A percentile compares a stretch with the other conserved stretches of the same genome.
Evolutionary conservation across 1,140 invertebrate genomes (phyloP).

Genomic region (Ips nitidus): DNA sequence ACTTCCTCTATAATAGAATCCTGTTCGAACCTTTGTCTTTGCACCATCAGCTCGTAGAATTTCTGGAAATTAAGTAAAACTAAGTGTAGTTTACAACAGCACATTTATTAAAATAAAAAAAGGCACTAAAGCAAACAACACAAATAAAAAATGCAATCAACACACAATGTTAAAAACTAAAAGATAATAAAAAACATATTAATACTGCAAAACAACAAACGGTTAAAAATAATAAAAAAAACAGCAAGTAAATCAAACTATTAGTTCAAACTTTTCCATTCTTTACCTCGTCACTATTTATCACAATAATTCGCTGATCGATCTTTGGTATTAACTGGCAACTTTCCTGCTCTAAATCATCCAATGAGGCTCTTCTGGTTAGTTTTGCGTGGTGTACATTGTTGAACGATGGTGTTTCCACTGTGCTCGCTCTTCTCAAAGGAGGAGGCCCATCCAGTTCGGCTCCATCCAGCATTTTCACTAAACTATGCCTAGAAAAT

Average conservation of each 20-base stretch:
- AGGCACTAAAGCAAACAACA: background rate
- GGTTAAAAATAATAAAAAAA: conserved; percentile 21
- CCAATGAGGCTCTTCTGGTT: conserved; percentile 69
- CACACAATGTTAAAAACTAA: background rate
- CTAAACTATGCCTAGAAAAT: conserved; percentile 66
- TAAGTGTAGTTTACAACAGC: background rate
- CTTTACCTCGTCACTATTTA: conserved; percentile 67
- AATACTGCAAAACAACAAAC: conserved; percentile 4
- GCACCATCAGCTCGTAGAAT: conserved; percentile 57
- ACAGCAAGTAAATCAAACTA: conserved; percentile 1
- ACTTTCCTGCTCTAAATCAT: conserved; percentile 74
- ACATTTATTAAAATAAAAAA: conserved; percentile 18
- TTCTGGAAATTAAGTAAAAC: conserved; percentile 52
- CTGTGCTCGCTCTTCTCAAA: conserved; percentile 55
- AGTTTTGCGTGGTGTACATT: conserved; percentile 53
- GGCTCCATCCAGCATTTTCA: conserved; percentile 70
- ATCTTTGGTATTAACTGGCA: conserved; percentile 74
- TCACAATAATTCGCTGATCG: conserved; percentile 74
- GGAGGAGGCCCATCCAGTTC: conserved; percentile 70
- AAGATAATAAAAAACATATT: background rate
- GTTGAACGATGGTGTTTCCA: conserved; percentile 39
- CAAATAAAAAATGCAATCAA: background rate
- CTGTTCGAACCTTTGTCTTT: conserved; percentile 59
- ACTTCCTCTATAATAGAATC: conserved; percentile 64
- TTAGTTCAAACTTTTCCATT: background rate